These are phyloP conservation scores for Emydura subglobosa DNA, from an alignment of 2,113 vertebrate genomes.

Conservation along the genomic window DNA sequence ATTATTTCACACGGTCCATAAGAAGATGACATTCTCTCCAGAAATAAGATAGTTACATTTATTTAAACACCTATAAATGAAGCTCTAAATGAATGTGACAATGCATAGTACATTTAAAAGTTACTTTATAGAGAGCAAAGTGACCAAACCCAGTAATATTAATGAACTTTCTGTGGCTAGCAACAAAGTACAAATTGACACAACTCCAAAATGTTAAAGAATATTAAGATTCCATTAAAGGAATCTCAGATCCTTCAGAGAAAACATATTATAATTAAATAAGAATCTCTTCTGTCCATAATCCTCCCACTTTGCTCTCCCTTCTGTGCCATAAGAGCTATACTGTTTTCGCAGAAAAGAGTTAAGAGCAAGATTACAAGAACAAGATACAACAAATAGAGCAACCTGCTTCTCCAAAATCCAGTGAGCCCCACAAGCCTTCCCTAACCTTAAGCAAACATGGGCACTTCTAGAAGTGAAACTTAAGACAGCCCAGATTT, in stretches of 20 bases:
- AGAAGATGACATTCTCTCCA: constrained; percentile 29
- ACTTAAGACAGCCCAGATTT: not conserved
- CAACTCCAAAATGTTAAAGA: not conserved
- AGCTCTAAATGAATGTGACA: constrained; percentile 66
- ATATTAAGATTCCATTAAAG: not conserved
- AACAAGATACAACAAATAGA: not conserved
- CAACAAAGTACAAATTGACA: not conserved
- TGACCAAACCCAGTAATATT: constrained; percentile 29
- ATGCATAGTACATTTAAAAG: constrained; percentile 59
- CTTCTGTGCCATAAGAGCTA: not conserved
- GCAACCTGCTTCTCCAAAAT: not conserved
- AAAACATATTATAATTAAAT: not conserved
- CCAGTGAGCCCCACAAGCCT: not conserved
- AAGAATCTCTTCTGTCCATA: not conserved
- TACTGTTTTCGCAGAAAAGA: not conserved
- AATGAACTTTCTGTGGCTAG: constrained; percentile 38
- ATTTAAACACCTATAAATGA: constrained; percentile 71
- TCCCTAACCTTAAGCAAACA: not conserved
- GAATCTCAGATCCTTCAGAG: not conserved
- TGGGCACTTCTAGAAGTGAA: not conserved
- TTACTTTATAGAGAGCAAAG: constrained; percentile 58
- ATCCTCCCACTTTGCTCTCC: not conserved
- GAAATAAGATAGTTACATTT: constrained; percentile 54
- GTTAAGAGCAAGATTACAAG: not conserved
- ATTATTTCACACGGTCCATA: constrained; percentile 4